These are phyloP conservation scores for Pollenia labialis DNA, from an alignment of 2,888 invertebrate genomes.

Conservation along the genomic window DNA sequence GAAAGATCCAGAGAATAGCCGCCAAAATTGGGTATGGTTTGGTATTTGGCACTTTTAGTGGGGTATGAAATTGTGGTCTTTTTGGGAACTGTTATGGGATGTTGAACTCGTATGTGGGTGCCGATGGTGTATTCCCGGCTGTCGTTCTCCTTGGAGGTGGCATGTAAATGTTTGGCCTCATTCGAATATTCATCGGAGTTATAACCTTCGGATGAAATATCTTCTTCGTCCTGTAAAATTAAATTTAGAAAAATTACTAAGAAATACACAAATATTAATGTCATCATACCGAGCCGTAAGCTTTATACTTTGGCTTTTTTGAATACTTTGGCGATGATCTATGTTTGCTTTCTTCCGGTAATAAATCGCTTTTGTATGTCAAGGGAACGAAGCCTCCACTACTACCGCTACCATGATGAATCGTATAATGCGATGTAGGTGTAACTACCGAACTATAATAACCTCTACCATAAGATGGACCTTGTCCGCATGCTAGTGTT, in stretches of 20 bases:
- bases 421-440: constrained; percentile 75
- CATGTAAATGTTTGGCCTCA: constrained; percentile 74
- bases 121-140: constrained; percentile 82
- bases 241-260: not conserved
- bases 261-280: not conserved
- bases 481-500: constrained; percentile 67
- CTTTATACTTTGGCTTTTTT: constrained; percentile 78
- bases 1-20: constrained; percentile 74
- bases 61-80: constrained; percentile 74
- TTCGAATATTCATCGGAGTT: constrained; percentile 78
- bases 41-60: constrained; percentile 78
- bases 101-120: constrained; percentile 81
- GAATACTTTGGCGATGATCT: constrained; percentile 69
- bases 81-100: constrained; percentile 80
- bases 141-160: constrained; percentile 76
- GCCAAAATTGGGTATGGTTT: constrained; percentile 64
- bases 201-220: constrained; percentile 79
- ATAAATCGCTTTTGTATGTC: constrained; percentile 76
- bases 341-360: constrained; percentile 79
- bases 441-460: constrained; percentile 77
- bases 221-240: constrained; percentile 79
- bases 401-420: constrained; percentile 54
- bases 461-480: constrained; percentile 75
- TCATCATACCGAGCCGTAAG: constrained; percentile 78
- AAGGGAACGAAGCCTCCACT: constrained; percentile 73